Evolutionary conservation across 2,113 vertebrate species (phyloP), one percentile per base, ranked within the genome.

Genomic region (Melospiza georgiana): DNA sequence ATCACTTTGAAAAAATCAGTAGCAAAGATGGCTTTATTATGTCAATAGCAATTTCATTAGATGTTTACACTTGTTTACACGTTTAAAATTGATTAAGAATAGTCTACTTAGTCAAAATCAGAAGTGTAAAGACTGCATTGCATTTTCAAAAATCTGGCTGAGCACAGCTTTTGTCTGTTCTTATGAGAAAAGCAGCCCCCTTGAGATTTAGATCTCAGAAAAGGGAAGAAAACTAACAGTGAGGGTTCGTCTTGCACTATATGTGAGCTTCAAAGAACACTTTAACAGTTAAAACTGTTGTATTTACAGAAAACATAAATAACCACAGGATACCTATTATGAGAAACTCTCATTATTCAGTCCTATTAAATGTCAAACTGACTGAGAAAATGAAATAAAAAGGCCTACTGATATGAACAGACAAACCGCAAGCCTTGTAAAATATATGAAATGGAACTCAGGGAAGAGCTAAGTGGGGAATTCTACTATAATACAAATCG

Each of bases 311-410:
- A 33, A 88, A 66, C 31, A 81, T 88, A 93, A 97, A 95, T 92
- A 95, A 93, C 35, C 52, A 93, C 33, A 43, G 35, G 19, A 63
- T 89, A 51, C 15, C 51, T 48, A 85, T 78, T 93, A 39, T 90
- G 25, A 43, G 72, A 93, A 85, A 11, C 5, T 69, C 72, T 91
- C 63, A 82, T 90, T 91, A 92, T 92, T 96, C 85, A 93, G 44
- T 66, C 20, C 43, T 87, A 92, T 89, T 93, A 92, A 89, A 93
- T 74, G 77, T 71, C 73, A 91, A 75, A 84, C 10, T 85, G 22
- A 54, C 54, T 86, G 41, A 80, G 37, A 89, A 95, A 83, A 87
- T 90, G 65, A 83, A 84, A 89, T 85, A 90, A 84, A 80, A 93
- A 65, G 10, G 15, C 59, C 61, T 73, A 46, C 54, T 67, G 59